Evolutionary conservation across 1,140 invertebrate species (phyloP), one percentile per base, ranked within the genome.

Genomic region (Eupristina koningsbergeri): DNA sequence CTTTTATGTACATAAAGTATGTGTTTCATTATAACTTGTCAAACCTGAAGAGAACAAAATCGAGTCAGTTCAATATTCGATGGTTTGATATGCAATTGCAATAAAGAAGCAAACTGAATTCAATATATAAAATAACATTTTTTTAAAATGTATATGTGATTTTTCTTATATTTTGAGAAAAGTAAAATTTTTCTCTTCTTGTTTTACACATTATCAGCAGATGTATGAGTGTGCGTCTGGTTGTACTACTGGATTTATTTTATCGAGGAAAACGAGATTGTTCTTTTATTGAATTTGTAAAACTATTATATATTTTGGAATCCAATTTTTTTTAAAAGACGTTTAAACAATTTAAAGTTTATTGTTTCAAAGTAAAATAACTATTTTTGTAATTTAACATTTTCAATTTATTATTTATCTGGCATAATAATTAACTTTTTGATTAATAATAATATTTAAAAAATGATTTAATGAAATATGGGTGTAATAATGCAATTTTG

Each of bases 31-130:
- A 17, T 8, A 15, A 17, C n/a, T n/a, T 7, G 58, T 64, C 41
- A 74, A 64, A 79, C 85, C 86, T 90, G 90, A 90, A 90, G 89
- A 88, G 89, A 90, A 90, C 84, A 87, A 88, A 88, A 89, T 88
- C 88, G 88, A 86, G 69, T 84, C 78, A 81, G 84, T 84, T 31
- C 80, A 76, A 17, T 17, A 50, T 15, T 17, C 1, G 13, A 17
- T 15, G 6, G 58, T 63, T 64, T 36, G 80, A 77, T 76, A 61
- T 74, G 77, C 73, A 82, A 82, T 67, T n/a, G n/a, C 15, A 29
- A 53, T 31, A 41, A 63, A 17, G n/a, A 50, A 41, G 41, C 41
- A 47, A 63, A 19, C n/a, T 3, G 29, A 80, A 63, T 29, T 7
- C 78, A 85, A 87, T 89, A 87, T 89, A 89, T 88, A 89, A 89